Evolutionary conservation across 2,888 invertebrate genomes (phyloP).

Genomic region (Drosophila algonquin): DNA sequence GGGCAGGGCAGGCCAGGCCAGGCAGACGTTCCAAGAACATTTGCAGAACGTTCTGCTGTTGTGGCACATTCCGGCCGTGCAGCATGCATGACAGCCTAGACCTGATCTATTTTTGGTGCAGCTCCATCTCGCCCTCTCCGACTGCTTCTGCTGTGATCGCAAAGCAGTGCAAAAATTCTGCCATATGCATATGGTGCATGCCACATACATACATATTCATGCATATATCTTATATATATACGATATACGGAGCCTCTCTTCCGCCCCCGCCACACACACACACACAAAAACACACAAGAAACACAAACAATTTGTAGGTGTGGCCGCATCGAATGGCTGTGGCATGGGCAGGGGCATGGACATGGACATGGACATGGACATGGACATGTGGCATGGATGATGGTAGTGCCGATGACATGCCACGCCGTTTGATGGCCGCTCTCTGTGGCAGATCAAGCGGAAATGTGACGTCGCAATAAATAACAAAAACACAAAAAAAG

Average conservation of each 20-base stretch:
- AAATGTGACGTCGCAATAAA: slow-evolving; percentile 80
- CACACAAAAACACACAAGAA: slow-evolving; percentile 11
- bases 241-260: slow-evolving; percentile 5
- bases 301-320: slow-evolving; percentile 79
- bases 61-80: slow-evolving; percentile 74
- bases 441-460: slow-evolving; percentile 77
- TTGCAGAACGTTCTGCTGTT: slow-evolving; percentile 22
- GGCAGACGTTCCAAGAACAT: slow-evolving; percentile 52
- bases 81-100: slow-evolving; percentile 80
- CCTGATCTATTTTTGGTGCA: slow-evolving; percentile 78
- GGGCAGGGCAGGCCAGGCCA: neutral
- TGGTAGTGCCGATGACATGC: slow-evolving; percentile 47
- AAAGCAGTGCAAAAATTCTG: slow-evolving; percentile 42
- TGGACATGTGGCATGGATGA: slow-evolving; percentile 15
- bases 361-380: slow-evolving; percentile 47
- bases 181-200: slow-evolving; percentile 29
- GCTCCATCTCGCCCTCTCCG: slow-evolving; percentile 5
- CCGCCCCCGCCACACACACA: slow-evolving; percentile 21
- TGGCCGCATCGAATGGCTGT: slow-evolving; percentile 57
- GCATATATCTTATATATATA: neutral
- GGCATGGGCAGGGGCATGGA: slow-evolving; percentile 43
- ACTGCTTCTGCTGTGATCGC: slow-evolving; percentile 4
- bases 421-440: slow-evolving; percentile 63
- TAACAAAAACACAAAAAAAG: slow-evolving; percentile 55
- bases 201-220: neutral